A percentile compares a stretch with the other conserved stretches of the same genome.
Conservation (phyloP, 2,888 invertebrate species). For the Dilophus febrilis region DNA sequence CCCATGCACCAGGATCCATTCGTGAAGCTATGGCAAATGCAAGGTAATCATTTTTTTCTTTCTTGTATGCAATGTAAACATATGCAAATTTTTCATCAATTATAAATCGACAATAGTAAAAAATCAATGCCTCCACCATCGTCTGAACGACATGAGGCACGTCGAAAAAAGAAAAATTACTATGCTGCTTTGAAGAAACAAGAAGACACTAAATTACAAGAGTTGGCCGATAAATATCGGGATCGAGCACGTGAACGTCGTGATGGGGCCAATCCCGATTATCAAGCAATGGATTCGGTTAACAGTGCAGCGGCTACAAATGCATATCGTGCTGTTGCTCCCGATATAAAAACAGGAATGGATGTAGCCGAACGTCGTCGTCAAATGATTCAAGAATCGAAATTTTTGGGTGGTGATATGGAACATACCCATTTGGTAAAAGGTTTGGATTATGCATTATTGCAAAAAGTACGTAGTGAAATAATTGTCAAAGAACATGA, state of each 20-base stretch:
- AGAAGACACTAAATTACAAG: conserved; percentile 87
- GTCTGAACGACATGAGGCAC: conserved; percentile 58
- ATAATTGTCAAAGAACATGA: conserved; percentile 60
- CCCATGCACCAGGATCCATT: conserved; percentile 37
- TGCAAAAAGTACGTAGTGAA: conserved; percentile 89
- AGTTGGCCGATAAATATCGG: conserved; percentile 82
- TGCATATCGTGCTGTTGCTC: conserved; percentile 72
- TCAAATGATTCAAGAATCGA: conserved; percentile 95
- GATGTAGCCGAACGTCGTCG: conserved; percentile 89
- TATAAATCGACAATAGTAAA: no score
- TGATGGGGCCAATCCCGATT: conserved; percentile 68
- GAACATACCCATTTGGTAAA: conserved; percentile 99
- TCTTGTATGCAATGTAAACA: no score
- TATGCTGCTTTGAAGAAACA: conserved; percentile 89
- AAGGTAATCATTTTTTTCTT: conserved; percentile 28
- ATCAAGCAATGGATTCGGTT: conserved; percentile 59
- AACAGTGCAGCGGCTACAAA: conserved; percentile 53
- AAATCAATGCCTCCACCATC: conserved; percentile 32
- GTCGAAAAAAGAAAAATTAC: conserved; percentile 85
- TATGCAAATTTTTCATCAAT: no score
- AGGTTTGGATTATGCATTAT: conserved; percentile 79
- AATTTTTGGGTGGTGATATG: conserved; percentile 99
- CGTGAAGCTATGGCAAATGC: conserved; percentile 52
- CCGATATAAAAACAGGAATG: conserved; percentile 83
- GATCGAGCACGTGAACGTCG: conserved; percentile 81